A percentile compares a stretch with the other conserved stretches of the same genome.
These are phyloP conservation scores for Argopecten irradians DNA, from an alignment of 1,140 invertebrate species.

Conservation along the genomic window DNA sequence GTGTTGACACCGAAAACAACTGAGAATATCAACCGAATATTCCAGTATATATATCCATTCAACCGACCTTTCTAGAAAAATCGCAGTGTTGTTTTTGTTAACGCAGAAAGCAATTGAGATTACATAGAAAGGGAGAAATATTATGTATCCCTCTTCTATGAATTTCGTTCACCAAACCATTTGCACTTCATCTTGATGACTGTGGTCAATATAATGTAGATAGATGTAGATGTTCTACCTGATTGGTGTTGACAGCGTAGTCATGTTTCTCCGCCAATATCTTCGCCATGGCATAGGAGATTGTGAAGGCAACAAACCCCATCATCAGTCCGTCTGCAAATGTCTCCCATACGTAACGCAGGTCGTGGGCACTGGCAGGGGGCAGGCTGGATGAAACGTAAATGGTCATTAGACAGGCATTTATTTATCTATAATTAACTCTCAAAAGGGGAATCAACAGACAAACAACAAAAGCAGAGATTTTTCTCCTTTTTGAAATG, in stretches of 20 bases:
- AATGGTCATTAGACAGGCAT: neutral
- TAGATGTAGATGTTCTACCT: conserved; percentile 78
- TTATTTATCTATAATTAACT: no score
- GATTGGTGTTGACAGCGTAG: conserved; percentile 92
- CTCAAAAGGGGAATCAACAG: no score
- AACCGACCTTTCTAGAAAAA: no score
- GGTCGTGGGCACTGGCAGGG: conserved; percentile 55
- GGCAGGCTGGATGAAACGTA: conserved; percentile 66
- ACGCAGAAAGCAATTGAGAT: neutral
- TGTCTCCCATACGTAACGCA: conserved; percentile 68
- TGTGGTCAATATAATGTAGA: neutral
- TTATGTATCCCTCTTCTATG: neutral
- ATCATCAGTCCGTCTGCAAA: conserved; percentile 85
- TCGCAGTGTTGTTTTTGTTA: no score
- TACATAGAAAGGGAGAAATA: neutral
- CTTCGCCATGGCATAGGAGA: conserved; percentile 94
- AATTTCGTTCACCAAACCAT: neutral
- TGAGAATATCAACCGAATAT: no score
- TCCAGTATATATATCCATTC: no score
- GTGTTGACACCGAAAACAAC: no score
- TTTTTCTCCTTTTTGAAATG: no score
- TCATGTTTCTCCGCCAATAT: conserved; percentile 92
- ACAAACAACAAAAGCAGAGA: no score
- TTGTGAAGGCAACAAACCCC: conserved; percentile 92
- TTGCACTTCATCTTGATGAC: neutral